Conservation (phyloP, 1,140 invertebrate genomes). For the Caenorhabditis latens region DNA sequence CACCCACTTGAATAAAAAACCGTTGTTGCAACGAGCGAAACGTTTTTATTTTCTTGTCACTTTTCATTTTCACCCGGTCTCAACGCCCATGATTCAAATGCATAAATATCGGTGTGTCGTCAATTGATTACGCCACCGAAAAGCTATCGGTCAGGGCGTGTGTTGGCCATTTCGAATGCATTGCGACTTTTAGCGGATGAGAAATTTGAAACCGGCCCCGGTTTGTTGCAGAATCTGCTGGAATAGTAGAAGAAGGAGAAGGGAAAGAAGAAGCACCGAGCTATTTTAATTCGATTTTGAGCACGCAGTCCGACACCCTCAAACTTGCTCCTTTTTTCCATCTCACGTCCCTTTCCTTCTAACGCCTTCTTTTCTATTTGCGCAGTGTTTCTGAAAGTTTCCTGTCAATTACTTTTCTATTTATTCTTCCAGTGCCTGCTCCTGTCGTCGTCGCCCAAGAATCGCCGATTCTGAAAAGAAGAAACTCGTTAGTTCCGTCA, state of each 20-base stretch:
- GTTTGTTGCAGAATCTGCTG: background rate
- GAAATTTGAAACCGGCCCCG: slow-evolving; percentile 28
- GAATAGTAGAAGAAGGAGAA: background rate
- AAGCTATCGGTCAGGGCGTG: slow-evolving; percentile 9
- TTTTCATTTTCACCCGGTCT: background rate
- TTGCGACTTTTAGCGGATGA: slow-evolving; percentile 4
- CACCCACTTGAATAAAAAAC: background rate
- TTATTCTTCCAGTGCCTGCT: slow-evolving; percentile 2
- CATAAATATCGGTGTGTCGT: slow-evolving; percentile 2
- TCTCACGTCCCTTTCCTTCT: background rate
- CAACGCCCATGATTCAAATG: background rate
- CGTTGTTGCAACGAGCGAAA: background rate
- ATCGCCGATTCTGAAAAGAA: slow-evolving; percentile 50
- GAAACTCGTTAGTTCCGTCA: slow-evolving; percentile 63
- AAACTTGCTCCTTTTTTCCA: slow-evolving; percentile 1
- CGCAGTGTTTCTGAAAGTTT: slow-evolving; percentile 5
- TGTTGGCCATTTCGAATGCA: slow-evolving; percentile 32
- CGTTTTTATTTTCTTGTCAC: background rate
- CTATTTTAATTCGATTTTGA: slow-evolving; percentile 50
- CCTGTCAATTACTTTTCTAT: background rate
- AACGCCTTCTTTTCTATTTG: background rate
- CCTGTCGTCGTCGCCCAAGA: slow-evolving; percentile 22
- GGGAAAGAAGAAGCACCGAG: background rate
- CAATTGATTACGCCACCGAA: slow-evolving; percentile 43
- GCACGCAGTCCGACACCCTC: slow-evolving; percentile 23